A percentile compares a stretch with the other conserved stretches of the same genome.
Evolutionary conservation across 2,888 invertebrate genomes (phyloP).

Genomic region (Seira musarum): DNA sequence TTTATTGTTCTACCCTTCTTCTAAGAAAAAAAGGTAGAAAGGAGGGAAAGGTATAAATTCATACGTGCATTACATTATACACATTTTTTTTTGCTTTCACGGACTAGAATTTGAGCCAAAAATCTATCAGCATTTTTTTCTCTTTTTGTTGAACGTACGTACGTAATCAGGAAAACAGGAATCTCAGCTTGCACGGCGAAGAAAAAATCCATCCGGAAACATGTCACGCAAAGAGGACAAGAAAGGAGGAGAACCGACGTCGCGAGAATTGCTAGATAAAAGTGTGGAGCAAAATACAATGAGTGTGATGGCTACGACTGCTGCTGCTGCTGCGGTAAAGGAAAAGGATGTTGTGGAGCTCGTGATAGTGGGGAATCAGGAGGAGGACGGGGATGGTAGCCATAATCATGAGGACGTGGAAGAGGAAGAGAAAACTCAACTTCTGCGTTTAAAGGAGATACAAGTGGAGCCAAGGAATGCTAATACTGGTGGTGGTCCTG

Average conservation of each 20-base stretch:
- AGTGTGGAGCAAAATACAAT: background rate
- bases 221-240: constrained; percentile 51
- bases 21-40: too few relatives aligned
- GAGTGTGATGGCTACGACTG: too few relatives aligned
- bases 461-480: constrained; percentile 13
- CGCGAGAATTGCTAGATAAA: constrained; percentile 16
- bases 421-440: constrained; percentile 25
- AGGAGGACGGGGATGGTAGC: constrained; percentile 14
- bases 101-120: background rate
- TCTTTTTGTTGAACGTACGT: too few relatives aligned
- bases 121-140: constrained; percentile 1
- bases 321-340: background rate
- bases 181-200: constrained; percentile 23
- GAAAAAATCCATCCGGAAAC: constrained; percentile 55
- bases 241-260: constrained; percentile 9
- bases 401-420: constrained; percentile 22
- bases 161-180: background rate
- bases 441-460: constrained; percentile 3
- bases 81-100: too few relatives aligned
- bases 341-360: background rate
- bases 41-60: too few relatives aligned
- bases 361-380: background rate
- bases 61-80: too few relatives aligned
- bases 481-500: too few relatives aligned
- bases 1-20: too few relatives aligned